Conservation (phyloP, 2,113 vertebrate genomes). For the Todiramphus chloris region DNA sequence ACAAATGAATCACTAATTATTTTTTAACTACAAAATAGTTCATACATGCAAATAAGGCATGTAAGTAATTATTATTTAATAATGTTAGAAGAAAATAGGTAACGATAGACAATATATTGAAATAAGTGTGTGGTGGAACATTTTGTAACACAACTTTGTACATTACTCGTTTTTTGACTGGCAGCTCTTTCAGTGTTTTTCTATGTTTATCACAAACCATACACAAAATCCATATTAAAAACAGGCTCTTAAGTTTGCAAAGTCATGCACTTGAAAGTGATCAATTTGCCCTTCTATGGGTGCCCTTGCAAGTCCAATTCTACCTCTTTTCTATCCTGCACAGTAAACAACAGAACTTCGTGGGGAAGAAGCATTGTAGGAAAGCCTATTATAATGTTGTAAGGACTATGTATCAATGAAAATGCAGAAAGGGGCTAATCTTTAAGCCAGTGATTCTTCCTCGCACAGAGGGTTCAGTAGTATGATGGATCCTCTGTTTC, state of each 20-base stretch:
- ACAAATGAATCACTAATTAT: neutral
- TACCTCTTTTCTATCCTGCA: neutral
- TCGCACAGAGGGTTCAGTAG: neutral
- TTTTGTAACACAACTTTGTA: neutral
- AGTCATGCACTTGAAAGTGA: neutral
- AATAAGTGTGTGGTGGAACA: neutral
- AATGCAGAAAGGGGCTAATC: neutral
- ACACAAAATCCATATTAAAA: neutral
- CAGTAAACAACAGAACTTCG: neutral
- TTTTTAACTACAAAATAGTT: neutral
- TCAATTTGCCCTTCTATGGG: neutral
- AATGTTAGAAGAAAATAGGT: neutral
- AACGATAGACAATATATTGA: neutral
- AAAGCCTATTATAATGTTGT: neutral
- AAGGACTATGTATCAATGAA: neutral
- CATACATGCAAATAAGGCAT: neutral
- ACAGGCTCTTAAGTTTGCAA: neutral
- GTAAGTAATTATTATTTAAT: neutral
- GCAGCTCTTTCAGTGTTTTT: neutral
- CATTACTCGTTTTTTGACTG: neutral
- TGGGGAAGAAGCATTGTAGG: neutral
- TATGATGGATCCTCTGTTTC: neutral
- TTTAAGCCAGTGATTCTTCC: neutral
- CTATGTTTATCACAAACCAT: neutral
- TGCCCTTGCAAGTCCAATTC: neutral